A percentile compares a stretch with the other conserved stretches of the same genome.
Conservation (phyloP, 35 echinoderm and acorn worm species). For the Heliocidaris erythrogramma region DNA sequence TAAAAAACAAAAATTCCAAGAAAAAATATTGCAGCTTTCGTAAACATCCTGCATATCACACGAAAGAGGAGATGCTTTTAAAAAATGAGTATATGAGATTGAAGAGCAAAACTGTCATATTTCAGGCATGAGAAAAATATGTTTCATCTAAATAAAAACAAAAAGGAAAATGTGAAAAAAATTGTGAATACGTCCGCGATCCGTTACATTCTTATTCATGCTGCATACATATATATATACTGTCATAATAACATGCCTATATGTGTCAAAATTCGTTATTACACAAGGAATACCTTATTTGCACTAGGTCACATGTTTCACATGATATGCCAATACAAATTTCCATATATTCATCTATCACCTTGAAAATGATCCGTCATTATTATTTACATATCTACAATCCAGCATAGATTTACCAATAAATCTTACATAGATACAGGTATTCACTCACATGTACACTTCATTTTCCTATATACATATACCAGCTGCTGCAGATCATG, state of each 20-base stretch:
- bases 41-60: not conserved
- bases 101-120: not conserved
- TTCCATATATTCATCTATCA: not conserved
- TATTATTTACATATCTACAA: not conserved
- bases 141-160: not conserved
- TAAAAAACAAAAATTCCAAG: not conserved
- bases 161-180: not conserved
- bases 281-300: conserved; percentile 1
- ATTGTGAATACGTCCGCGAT: not conserved
- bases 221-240: not conserved
- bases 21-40: not conserved
- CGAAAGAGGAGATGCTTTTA: not conserved
- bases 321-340: not conserved
- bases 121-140: not conserved
- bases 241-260: not conserved
- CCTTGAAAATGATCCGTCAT: not conserved
- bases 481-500: not conserved
- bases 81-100: not conserved
- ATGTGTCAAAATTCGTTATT: not conserved
- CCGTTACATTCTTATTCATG: not conserved
- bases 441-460: not conserved
- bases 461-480: not conserved
- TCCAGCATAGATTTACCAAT: not conserved
- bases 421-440: not conserved
- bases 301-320: not conserved